Percentiles rank a stretch among this genome's conserved stretches.
phyloP scores from a whole-genome alignment of 2,113 vertebrate genomes.

The Bufo gargarizans region DNA sequence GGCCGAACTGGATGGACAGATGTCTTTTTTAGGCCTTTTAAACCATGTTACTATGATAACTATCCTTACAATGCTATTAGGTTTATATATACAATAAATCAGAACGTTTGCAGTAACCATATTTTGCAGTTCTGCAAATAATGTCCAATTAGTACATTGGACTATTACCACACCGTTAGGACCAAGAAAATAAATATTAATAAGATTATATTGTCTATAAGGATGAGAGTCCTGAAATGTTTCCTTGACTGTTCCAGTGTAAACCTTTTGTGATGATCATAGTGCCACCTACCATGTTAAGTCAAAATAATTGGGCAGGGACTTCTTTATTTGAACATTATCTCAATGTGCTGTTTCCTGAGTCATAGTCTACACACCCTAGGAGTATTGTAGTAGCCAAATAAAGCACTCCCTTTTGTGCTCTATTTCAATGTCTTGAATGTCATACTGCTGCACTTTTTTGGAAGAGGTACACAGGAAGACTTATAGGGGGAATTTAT shows the following conservation, averaged over 20 bases:
- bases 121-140: no score
- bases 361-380: slow-evolving; percentile 53
- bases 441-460: slow-evolving; percentile 40
- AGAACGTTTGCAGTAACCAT: no score
- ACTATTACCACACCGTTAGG: not conserved
- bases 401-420: slow-evolving; percentile 58
- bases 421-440: slow-evolving; percentile 49
- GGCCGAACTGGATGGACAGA: no score
- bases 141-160: not conserved
- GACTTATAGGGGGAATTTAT: not conserved
- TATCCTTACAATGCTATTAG: no score
- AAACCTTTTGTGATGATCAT: slow-evolving; percentile 3
- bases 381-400: slow-evolving; percentile 52
- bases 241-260: not conserved
- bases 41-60: no score
- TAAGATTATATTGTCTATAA: not conserved
- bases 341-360: slow-evolving; percentile 45
- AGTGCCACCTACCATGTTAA: slow-evolving; percentile 17
- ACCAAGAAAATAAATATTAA: not conserved
- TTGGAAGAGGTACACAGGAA: slow-evolving; percentile 50
- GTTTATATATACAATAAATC: no score
- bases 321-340: slow-evolving; percentile 52
- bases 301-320: slow-evolving; percentile 47
- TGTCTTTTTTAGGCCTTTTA: no score
- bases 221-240: not conserved